phyloP scores from a whole-genome alignment of 2,888 invertebrate genomes.

The Lumbricus terrestris region DNA sequence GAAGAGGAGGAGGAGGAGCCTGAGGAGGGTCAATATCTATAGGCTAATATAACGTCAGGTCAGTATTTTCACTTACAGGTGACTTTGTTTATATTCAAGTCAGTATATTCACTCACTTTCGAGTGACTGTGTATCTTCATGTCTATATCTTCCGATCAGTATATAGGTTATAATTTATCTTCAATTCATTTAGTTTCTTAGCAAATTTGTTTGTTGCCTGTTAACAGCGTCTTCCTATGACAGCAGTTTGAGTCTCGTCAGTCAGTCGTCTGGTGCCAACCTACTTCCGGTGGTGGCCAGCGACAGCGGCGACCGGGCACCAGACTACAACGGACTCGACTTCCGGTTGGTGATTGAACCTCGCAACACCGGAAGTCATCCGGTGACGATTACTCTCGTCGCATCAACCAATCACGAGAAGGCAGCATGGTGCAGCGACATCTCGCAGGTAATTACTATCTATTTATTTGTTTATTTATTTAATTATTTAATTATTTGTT shows the following conservation, averaged over 20 bases:
- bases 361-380: constrained; percentile 67
- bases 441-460: constrained; percentile 68
- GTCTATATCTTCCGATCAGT: no score
- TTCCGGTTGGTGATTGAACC: constrained; percentile 73
- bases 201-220: background rate
- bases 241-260: constrained; percentile 49
- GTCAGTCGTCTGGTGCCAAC: constrained; percentile 45
- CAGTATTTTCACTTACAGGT: no score
- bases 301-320: constrained; percentile 37
- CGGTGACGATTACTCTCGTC: constrained; percentile 67
- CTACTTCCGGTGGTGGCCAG: background rate
- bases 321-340: constrained; percentile 67
- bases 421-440: constrained; percentile 88
- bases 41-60: no score
- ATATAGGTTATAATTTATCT: no score
- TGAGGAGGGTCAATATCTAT: no score
- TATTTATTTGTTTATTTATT: no score
- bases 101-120: no score
- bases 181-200: no score
- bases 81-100: no score
- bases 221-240: constrained; percentile 51
- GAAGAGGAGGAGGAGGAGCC: no score
- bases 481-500: no score
- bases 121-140: no score
- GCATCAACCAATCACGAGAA: constrained; percentile 83